Base-by-base conservation (phyloP, 1,140 invertebrate species). In the Drosophila novamexicana region DNA sequence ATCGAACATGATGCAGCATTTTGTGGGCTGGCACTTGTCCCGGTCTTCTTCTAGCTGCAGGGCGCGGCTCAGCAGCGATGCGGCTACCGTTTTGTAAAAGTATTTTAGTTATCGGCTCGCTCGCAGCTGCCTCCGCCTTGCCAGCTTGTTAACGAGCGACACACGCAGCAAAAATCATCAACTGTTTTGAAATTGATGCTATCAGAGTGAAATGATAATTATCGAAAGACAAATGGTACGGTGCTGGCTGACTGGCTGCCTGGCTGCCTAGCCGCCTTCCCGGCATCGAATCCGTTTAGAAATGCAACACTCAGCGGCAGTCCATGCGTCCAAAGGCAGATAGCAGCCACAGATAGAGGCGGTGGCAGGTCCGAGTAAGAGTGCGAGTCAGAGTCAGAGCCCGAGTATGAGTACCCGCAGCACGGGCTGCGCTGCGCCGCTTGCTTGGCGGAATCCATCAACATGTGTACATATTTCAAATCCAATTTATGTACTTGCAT, bases 401-500 rank as follows among this genome's bases (percentile, higher is more conserved):
- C 29, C 36, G 36, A 54, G 36, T 54, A 10, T 34, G n/a, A 37
- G 12, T 58, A 61, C 58, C 58, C 42, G 40, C 58, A 61, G 40
- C 44, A 47, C 44, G 45, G 45, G 42, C 57, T 10, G 47, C 47
- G 47, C 57, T 29, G 22, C 22, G 22, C 57, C 50, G 71, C 57
- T 58, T 59, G 70, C 54, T 70, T 22, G 63, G 36, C 82, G 82
- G 83, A 86, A 86, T 86, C 82, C 82, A 86, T 86, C 82, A 86
- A 86, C 82, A 83, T 86, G 82, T 86, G 82, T 86, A 86, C 82
- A 86, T 88, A 86, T 86, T 86, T 86, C 82, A 86, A 86, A 86
- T 86, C 82, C 82, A 86, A 86, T 86, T 86, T 88, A 86, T 86
- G 82, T 86, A 86, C 82, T 86, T 88, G 82, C 82, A 86, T 86